A percentile compares a stretch with the other conserved stretches of the same genome.
phyloP scores from a whole-genome alignment of 2,797 vertebrate species.

The Chaetophractus vellerosus region DNA sequence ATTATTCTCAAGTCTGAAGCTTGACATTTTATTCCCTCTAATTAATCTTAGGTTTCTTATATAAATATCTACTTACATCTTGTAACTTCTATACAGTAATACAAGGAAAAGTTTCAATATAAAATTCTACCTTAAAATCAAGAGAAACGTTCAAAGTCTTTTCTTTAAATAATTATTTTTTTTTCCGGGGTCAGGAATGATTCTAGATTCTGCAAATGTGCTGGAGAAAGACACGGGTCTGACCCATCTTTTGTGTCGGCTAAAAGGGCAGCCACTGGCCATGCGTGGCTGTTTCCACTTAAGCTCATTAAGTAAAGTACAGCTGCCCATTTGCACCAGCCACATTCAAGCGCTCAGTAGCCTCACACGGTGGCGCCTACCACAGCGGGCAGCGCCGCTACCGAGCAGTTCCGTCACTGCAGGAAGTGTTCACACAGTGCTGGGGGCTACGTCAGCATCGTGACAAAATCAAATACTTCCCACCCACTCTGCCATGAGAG shows the following conservation, averaged over 20 bases:
- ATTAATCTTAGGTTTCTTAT: not conserved
- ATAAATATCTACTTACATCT: not conserved
- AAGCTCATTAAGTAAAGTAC: not conserved
- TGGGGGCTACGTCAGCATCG: not conserved
- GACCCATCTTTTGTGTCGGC: not conserved
- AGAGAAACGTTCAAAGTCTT: not conserved
- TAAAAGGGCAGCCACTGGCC: not conserved
- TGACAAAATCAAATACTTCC: not conserved
- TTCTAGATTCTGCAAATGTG: not conserved
- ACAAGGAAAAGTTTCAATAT: not conserved
- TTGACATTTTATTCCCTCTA: not conserved
- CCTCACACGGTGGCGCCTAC: not conserved
- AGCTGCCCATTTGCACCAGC: not conserved
- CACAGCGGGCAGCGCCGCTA: fast-evolving
- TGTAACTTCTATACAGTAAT: no score
- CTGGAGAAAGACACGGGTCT: not conserved
- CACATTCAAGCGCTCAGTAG: not conserved
- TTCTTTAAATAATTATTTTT: not conserved
- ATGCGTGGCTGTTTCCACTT: not conserved
- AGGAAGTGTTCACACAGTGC: not conserved
- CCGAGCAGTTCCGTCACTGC: not conserved
- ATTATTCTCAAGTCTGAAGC: not conserved
- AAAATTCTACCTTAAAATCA: conserved; percentile 32
- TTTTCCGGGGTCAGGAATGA: not conserved
- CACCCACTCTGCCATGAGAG: not conserved